Conservation (phyloP, 2,888 invertebrate genomes). For the Patella pellucida region DNA sequence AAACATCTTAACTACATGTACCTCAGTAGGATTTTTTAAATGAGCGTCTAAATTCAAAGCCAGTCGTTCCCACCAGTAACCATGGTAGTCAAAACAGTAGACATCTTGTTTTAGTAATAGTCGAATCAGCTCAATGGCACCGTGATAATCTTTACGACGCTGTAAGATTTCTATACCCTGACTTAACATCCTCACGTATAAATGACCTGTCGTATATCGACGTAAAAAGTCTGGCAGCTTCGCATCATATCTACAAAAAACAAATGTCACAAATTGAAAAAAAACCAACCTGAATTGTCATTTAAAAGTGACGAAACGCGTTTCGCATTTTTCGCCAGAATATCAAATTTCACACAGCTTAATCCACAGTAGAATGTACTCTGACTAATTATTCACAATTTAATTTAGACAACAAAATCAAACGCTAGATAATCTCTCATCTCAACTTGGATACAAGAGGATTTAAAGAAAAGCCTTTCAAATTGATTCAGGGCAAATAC, state of each 20-base stretch:
- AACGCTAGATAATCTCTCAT: no score
- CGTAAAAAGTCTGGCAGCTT: slow-evolving; percentile 75
- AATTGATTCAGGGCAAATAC: no score
- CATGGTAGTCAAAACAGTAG: slow-evolving; percentile 70
- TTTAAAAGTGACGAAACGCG: no score
- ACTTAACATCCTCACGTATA: slow-evolving; percentile 70
- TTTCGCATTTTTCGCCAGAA: no score
- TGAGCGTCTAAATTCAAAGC: slow-evolving; percentile 77
- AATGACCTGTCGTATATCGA: slow-evolving; percentile 75
- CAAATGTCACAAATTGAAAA: no score
- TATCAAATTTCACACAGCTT: no score
- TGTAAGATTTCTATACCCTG: slow-evolving; percentile 73
- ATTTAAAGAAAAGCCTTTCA: no score
- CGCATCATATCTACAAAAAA: slow-evolving; percentile 45
- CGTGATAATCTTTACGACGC: slow-evolving; percentile 70
- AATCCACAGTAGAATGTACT: no score
- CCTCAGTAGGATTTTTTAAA: slow-evolving; percentile 70
- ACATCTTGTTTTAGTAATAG: slow-evolving; percentile 74
- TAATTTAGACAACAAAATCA: no score
- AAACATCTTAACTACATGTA: slow-evolving; percentile 39
- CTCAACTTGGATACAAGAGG: no score
- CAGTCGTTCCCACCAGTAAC: slow-evolving; percentile 76
- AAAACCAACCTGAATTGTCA: no score
- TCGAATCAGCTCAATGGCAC: slow-evolving; percentile 75
- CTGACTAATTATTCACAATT: no score